Base-by-base conservation (phyloP, 2,797 vertebrate genomes). In the Brotula barbata region DNA sequence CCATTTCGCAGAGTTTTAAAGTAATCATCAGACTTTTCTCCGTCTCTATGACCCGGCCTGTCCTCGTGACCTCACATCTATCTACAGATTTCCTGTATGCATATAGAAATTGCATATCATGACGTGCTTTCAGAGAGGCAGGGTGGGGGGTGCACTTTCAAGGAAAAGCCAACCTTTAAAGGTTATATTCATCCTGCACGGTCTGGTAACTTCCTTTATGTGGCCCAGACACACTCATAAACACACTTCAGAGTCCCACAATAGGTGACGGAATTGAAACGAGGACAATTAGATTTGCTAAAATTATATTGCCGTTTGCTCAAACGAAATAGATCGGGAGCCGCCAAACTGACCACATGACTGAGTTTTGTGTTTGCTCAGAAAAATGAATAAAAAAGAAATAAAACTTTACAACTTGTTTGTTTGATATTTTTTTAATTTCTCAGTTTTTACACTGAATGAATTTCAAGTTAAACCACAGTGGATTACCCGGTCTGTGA, bases 161-260 rank as follows among this genome's bases (percentile, higher is more conserved):
- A 58, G 70, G 56, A 61, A 68, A 54, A 42, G 50, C 42, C 34
- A 65, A 45, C 49, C 68, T 86, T 86, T 58, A 63, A 85, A 87
- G 79, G 72, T 77, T 85, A 84, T 64, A 84, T 84, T 85, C 71
- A 64, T 68, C 58, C 74, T 79, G 57, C 71, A 74, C 60, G 80
- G 82, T 87, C 87, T 83, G 77, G 75, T 83, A 63, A 76, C 75
- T 84, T 73, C 64, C 65, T 89, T 85, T 75, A 82, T 82, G 78
- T 67, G 77, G 54, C 52, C 60, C 63, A 66, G 71, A 81, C 80
- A 77, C 70, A 77, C 75, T 81, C 76, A 82, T 81, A 71, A 78
- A 84, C 67, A 68, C 80, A 75, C 61, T 78, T 80, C 58, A 51
- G 50, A 81, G 62, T 47, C 51, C 49, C 68, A 79, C 65, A 81